These are phyloP conservation scores for Cryptophagus acutangulus DNA, from an alignment of 2,888 invertebrate species.

Conservation along the genomic window DNA sequence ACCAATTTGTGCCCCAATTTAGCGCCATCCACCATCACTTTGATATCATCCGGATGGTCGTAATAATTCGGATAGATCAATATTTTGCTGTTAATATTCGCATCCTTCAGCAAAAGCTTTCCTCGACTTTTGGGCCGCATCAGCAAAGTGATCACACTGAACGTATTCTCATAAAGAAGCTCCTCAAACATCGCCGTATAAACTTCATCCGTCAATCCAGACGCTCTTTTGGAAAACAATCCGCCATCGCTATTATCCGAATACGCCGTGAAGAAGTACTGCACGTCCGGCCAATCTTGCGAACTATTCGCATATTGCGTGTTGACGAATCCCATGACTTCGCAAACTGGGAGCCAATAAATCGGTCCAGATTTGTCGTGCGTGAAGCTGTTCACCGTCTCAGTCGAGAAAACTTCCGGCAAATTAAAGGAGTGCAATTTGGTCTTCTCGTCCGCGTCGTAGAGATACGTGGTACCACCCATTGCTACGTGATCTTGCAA, in stretches of 20 bases:
- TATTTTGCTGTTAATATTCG: conserved; percentile 68
- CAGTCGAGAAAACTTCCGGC: conserved; percentile 58
- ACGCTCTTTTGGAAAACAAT: conserved; percentile 63
- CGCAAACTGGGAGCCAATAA: conserved; percentile 72
- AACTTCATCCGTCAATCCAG: conserved; percentile 61
- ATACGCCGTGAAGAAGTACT: conserved; percentile 66
- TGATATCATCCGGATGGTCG: conserved; percentile 64
- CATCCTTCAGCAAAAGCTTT: conserved; percentile 60
- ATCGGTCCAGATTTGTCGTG: conserved; percentile 59
- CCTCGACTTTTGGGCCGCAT: conserved; percentile 71
- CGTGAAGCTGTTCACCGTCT: conserved; percentile 60
- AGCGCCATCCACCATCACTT: conserved; percentile 69
- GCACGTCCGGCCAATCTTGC: conserved; percentile 74
- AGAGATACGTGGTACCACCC: conserved; percentile 69
- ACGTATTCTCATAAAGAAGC: conserved; percentile 52
- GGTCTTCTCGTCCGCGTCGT: conserved; percentile 59
- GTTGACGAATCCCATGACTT: conserved; percentile 51
- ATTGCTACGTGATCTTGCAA: conserved; percentile 76
- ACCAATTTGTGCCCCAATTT: conserved; percentile 61
- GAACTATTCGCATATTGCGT: conserved; percentile 63
- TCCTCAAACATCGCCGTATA: conserved; percentile 68
- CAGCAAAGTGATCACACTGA: conserved; percentile 45
- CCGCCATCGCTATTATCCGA: conserved; percentile 77
- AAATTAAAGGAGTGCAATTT: conserved; percentile 53
- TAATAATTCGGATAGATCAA: conserved; percentile 87